phyloP scores from a whole-genome alignment of 2,888 invertebrate species.

The Polydrusus cervinus region DNA sequence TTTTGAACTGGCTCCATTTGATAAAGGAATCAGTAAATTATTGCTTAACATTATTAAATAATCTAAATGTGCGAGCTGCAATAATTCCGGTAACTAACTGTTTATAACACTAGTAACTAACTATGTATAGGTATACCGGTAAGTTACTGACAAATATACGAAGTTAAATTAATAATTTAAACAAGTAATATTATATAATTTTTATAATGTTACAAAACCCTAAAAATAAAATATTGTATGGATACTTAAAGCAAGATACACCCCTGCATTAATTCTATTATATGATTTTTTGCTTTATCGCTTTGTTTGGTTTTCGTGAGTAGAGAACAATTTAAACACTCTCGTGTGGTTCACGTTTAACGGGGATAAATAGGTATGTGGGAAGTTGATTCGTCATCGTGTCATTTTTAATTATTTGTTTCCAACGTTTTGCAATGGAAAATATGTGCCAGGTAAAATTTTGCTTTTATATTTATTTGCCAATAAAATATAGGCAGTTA shows the following conservation, averaged over 20 bases:
- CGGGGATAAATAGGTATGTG: neutral
- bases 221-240: neutral
- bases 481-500: neutral
- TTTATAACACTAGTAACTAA: no score
- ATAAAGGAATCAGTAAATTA: no score
- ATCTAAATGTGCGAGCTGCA: neutral
- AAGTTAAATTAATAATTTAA: neutral
- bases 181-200: no score
- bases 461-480: no score
- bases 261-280: constrained; percentile 2
- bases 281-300: constrained; percentile 14
- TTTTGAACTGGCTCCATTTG: no score
- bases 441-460: neutral
- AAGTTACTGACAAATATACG: no score
- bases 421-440: neutral
- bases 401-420: neutral
- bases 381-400: constrained; percentile 10
- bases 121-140: no score
- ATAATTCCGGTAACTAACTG: no score
- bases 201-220: neutral
- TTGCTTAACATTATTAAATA: no score
- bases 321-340: constrained; percentile 20
- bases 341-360: constrained; percentile 6
- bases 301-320: constrained; percentile 18
- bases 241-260: neutral